A percentile compares a stretch with the other conserved stretches of the same genome.
These are phyloP conservation scores for Sitta carolinensis DNA, from an alignment of 2,797 vertebrate genomes.

Conservation along the genomic window DNA sequence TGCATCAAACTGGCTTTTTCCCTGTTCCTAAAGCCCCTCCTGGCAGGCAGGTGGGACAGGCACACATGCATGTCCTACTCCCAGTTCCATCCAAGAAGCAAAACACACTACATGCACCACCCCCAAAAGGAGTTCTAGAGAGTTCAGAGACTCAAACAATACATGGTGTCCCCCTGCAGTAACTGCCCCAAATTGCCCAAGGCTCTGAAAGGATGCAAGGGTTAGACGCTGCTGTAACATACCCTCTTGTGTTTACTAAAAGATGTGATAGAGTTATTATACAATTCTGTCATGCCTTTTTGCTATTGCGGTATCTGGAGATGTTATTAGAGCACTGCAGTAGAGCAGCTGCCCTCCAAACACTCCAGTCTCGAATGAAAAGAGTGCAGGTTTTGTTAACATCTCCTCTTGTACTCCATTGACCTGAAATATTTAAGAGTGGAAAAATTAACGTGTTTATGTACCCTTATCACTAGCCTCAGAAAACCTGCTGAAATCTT, in stretches of 20 bases:
- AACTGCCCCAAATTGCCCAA: neutral
- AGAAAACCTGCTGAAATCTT: constrained; percentile 13
- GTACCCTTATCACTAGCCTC: neutral
- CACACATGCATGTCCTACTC: fast-evolving
- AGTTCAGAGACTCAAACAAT: neutral
- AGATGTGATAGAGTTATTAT: neutral
- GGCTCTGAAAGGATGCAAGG: neutral
- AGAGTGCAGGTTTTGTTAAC: constrained; percentile 15
- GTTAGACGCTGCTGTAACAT: neutral
- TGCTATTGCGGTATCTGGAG: neutral
- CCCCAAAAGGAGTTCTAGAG: neutral
- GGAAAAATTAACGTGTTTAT: neutral
- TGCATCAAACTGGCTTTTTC: neutral
- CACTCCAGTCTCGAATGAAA: neutral
- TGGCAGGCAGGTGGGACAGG: neutral
- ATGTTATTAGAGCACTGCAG: neutral
- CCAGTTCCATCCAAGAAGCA: neutral
- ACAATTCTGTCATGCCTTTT: neutral
- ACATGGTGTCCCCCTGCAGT: neutral
- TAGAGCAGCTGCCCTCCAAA: neutral
- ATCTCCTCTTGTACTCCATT: neutral
- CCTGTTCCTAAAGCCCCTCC: neutral
- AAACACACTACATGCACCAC: neutral
- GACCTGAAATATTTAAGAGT: neutral
- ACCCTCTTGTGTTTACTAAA: neutral